A percentile compares a stretch with the other conserved stretches of the same genome.
Conservation (phyloP, 2,888 invertebrate species). For the Toxonevra muliebris region DNA sequence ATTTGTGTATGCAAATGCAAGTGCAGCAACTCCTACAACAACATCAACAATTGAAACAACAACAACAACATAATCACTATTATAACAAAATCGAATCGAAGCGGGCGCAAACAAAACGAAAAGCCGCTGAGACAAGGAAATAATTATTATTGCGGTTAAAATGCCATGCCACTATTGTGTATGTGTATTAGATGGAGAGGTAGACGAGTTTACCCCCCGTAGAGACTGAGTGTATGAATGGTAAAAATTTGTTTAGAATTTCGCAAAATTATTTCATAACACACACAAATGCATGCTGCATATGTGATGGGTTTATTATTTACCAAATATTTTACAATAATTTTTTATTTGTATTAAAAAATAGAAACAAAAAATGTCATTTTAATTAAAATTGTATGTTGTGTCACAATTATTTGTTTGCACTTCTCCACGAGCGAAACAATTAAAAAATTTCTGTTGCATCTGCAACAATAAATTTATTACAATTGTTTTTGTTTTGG, state of each 20-base stretch:
- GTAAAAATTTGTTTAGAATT: background rate
- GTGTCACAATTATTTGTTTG: constrained; percentile 53
- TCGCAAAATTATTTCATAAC: constrained; percentile 44
- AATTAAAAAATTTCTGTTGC: no score
- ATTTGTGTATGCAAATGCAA: no score
- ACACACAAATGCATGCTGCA: background rate
- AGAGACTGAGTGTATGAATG: no score
- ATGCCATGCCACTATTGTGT: background rate
- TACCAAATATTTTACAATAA: no score
- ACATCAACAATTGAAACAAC: background rate
- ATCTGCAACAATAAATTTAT: no score
- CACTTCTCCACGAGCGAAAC: constrained; percentile 31
- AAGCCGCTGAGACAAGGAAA: background rate
- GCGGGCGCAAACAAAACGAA: background rate
- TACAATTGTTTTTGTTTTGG: no score
- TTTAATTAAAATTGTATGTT: constrained; percentile 53
- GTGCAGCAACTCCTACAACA: background rate
- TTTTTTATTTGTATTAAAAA: constrained; percentile 28
- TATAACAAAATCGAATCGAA: constrained; percentile 2
- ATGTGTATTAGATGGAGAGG: background rate
- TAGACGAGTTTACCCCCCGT: no score
- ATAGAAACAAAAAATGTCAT: constrained; percentile 56
- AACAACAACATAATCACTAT: background rate
- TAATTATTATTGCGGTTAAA: constrained; percentile 10
- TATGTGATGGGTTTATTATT: no score